phyloP scores from a whole-genome alignment of 2,113 vertebrate species.

The Sminthopsis crassicaudata region DNA sequence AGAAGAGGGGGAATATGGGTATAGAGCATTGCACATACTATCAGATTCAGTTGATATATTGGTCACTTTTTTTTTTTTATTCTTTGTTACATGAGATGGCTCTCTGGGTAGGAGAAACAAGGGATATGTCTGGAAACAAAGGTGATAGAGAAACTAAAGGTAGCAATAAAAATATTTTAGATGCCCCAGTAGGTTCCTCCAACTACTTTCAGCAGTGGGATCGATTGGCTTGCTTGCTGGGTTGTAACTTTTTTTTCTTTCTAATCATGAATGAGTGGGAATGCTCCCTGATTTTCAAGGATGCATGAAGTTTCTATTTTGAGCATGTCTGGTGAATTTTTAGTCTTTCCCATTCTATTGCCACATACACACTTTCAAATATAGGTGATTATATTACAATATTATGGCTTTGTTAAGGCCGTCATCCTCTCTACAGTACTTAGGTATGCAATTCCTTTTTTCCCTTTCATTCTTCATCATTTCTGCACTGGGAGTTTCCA shows the following conservation, averaged over 20 bases:
- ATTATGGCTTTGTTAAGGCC: neutral
- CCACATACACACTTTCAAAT: slow-evolving; percentile 15
- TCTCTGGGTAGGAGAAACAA: neutral
- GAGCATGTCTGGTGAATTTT: slow-evolving; percentile 33
- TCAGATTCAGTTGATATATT: neutral
- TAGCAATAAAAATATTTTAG: neutral
- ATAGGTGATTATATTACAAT: slow-evolving; percentile 36
- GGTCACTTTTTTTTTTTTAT: neutral
- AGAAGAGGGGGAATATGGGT: neutral
- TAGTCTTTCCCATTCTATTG: slow-evolving; percentile 37
- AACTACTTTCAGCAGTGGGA: neutral
- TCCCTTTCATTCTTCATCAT: neutral
- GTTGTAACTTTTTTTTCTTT: slow-evolving; percentile 38
- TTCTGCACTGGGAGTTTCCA: neutral
- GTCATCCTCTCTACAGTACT: neutral
- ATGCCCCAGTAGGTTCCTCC: neutral
- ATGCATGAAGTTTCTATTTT: slow-evolving; percentile 31
- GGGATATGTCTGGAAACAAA: neutral
- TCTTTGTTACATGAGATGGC: neutral
- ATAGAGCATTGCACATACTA: neutral
- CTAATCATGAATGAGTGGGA: neutral
- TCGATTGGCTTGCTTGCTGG: neutral
- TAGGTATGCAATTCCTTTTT: neutral
- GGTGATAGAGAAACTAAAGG: neutral
- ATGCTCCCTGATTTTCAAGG: neutral